phyloP scores from a whole-genome alignment of 2,888 invertebrate genomes.

The Cephus pygmeus region DNA sequence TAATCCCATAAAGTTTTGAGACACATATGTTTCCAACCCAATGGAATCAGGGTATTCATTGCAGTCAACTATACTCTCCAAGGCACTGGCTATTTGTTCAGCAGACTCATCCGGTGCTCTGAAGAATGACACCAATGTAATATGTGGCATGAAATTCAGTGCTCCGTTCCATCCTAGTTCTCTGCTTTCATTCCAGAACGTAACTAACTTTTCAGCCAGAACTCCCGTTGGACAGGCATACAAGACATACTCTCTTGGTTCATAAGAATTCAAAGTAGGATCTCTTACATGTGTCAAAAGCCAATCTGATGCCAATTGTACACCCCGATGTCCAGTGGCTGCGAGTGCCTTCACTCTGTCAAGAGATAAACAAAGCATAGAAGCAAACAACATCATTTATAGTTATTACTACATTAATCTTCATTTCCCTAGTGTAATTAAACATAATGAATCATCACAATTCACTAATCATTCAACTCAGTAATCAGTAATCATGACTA shows the following conservation, averaged over 20 bases:
- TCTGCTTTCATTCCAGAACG: slow-evolving; percentile 84
- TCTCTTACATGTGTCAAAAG: slow-evolving; percentile 90
- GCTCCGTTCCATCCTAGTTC: slow-evolving; percentile 88
- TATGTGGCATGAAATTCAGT: slow-evolving; percentile 90
- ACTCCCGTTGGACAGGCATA: slow-evolving; percentile 87
- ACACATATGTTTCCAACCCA: slow-evolving; percentile 83
- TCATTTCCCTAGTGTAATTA: not conserved
- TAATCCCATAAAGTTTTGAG: slow-evolving; percentile 91
- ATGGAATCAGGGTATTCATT: slow-evolving; percentile 73
- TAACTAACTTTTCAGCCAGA: slow-evolving; percentile 77
- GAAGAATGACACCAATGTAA: slow-evolving; percentile 90
- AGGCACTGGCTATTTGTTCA: slow-evolving; percentile 75
- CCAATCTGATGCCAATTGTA: slow-evolving; percentile 92
- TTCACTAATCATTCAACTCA: not conserved
- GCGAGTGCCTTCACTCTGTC: slow-evolving; percentile 88
- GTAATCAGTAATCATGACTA: not conserved
- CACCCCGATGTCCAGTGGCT: slow-evolving; percentile 88
- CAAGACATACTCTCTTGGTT: slow-evolving; percentile 86
- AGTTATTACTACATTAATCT: not conserved
- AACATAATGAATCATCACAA: not conserved
- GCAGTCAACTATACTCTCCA: slow-evolving; percentile 80
- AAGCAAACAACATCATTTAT: not conserved
- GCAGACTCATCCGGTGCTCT: slow-evolving; percentile 84
- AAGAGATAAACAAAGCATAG: slow-evolving; percentile 31
- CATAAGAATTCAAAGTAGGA: slow-evolving; percentile 79